Percentiles rank a stretch among this genome's conserved stretches.
phyloP scores from a whole-genome alignment of 2,797 vertebrate genomes.

The Orientallactaga sibirica region DNA sequence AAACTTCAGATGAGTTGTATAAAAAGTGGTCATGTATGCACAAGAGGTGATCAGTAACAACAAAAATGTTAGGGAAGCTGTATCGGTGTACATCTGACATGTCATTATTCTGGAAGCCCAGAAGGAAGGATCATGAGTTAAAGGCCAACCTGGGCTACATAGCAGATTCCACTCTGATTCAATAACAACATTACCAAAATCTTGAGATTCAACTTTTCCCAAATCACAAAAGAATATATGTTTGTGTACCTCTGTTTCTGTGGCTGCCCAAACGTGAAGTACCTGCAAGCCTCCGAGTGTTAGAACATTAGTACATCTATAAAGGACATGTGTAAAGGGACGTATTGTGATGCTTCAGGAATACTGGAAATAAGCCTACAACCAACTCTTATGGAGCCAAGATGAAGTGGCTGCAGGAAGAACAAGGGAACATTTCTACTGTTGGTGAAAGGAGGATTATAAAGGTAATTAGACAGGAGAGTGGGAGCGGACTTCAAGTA shows the following conservation, averaged over 20 bases:
- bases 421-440: background rate
- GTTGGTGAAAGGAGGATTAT: background rate
- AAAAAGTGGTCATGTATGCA: background rate
- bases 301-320: background rate
- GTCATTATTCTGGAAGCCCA: background rate
- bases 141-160: background rate
- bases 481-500: slow-evolving; percentile 35
- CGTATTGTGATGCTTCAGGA: background rate
- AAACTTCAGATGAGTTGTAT: background rate
- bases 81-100: background rate
- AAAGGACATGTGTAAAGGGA: background rate
- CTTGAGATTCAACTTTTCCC: background rate
- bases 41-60: slow-evolving; percentile 4
- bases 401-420: background rate
- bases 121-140: background rate
- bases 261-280: background rate
- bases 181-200: background rate
- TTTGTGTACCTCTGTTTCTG: background rate
- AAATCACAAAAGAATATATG: background rate
- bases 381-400: background rate
- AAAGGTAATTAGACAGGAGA: slow-evolving; percentile 21
- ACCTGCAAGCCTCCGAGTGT: background rate
- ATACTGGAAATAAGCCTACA: background rate
- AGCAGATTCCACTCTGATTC: background rate
- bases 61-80: background rate